These are phyloP conservation scores for Arremon brunneinucha DNA, from an alignment of 2,797 vertebrate species.

Conservation along the genomic window DNA sequence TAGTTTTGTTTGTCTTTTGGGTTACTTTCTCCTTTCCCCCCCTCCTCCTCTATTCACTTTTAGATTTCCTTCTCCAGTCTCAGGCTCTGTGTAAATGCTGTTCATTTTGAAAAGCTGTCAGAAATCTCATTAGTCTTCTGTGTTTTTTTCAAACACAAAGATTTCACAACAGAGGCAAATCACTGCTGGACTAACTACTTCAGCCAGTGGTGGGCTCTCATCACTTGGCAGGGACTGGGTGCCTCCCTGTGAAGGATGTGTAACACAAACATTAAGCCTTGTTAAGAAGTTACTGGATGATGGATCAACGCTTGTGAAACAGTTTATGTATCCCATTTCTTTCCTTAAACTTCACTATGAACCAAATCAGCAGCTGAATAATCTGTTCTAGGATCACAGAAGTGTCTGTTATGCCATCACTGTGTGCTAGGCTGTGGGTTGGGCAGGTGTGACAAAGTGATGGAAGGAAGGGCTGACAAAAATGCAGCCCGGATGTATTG, in stretches of 20 bases:
- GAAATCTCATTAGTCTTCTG: not conserved
- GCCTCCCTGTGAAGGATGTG: not conserved
- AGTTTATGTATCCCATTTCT: not conserved
- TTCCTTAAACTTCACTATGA: not conserved
- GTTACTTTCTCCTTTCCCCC: fast-evolving
- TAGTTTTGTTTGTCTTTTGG: not conserved
- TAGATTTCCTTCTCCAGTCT: not conserved
- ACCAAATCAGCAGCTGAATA: not conserved
- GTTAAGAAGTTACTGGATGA: not conserved
- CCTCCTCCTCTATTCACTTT: not conserved
- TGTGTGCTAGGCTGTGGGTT: not conserved
- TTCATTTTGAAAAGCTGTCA: not conserved
- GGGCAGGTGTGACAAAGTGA: not conserved
- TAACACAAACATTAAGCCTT: not conserved
- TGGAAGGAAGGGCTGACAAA: not conserved
- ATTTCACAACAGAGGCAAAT: not conserved
- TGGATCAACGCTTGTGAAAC: not conserved
- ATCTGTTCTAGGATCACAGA: not conserved
- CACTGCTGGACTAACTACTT: not conserved
- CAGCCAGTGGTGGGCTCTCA: not conserved
- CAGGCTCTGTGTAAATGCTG: not conserved
- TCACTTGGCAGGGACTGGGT: not conserved
- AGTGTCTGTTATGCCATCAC: not conserved
- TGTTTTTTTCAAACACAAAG: not conserved
- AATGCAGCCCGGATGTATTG: not conserved